Evolutionary conservation across 2,797 vertebrate genomes (phyloP).

Genomic region (Melanotaenia maccullochi): DNA sequence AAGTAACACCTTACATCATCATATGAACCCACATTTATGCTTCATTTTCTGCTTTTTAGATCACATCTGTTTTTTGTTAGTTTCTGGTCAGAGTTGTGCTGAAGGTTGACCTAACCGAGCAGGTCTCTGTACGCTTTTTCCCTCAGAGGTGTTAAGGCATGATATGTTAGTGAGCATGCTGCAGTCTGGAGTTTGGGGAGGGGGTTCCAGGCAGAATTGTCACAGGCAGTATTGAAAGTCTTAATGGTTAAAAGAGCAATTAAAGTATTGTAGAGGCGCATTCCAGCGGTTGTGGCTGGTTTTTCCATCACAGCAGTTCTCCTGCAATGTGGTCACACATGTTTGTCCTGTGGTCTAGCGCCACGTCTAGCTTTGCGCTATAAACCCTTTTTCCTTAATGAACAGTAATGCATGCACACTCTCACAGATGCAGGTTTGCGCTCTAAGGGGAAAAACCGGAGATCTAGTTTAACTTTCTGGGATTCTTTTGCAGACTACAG

Average conservation of each 20-base stretch:
- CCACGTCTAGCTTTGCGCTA: conserved; percentile 46
- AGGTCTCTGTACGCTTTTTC: conserved; percentile 39
- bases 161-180: conserved; percentile 45
- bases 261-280: conserved; percentile 39
- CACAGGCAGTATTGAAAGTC: conserved; percentile 30
- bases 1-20: conserved; percentile 58
- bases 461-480: conserved; percentile 59
- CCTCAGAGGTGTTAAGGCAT: conserved; percentile 51
- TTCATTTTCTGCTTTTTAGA: conserved; percentile 37
- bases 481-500: conserved; percentile 52
- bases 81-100: conserved; percentile 47
- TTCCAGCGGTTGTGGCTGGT: conserved; percentile 57
- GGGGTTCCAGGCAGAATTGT: conserved; percentile 25
- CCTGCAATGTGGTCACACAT: conserved; percentile 48
- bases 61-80: conserved; percentile 72
- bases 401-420: conserved; percentile 38
- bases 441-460: conserved; percentile 45
- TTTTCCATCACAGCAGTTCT: conserved; percentile 59
- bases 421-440: conserved; percentile 36
- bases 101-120: conserved; percentile 47
- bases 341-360: conserved; percentile 62
- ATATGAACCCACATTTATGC: conserved; percentile 31
- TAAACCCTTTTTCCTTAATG: conserved; percentile 48
- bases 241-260: conserved; percentile 60
- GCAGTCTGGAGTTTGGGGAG: not conserved